phyloP scores from a whole-genome alignment of 2,797 vertebrate genomes.

The Lithobates pipiens region DNA sequence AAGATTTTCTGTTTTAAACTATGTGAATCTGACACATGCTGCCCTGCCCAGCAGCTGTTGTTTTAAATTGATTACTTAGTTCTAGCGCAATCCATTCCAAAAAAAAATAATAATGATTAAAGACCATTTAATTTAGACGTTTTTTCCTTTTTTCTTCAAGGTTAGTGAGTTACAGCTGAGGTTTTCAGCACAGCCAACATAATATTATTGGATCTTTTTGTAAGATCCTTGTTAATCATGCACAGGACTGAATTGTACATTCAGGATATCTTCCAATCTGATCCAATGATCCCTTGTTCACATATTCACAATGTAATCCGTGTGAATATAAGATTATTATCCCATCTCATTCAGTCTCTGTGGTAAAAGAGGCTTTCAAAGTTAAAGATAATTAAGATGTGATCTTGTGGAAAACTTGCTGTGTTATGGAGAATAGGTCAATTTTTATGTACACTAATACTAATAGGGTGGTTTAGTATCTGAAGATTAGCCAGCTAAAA shows the following conservation, averaged over 20 bases:
- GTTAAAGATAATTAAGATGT: too few species aligned
- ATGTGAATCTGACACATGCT: not conserved
- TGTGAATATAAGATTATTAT: too few species aligned
- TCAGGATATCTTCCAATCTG: not conserved
- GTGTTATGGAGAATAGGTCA: too few species aligned
- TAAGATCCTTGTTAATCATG: not conserved
- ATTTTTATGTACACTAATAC: too few species aligned
- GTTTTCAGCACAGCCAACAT: not conserved
- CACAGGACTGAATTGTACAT: not conserved
- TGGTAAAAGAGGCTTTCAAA: too few species aligned
- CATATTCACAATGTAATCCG: not conserved
- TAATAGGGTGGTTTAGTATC: too few species aligned
- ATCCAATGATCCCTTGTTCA: not conserved
- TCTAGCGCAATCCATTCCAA: not conserved
- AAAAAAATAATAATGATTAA: not conserved
- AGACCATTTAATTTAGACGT: not conserved
- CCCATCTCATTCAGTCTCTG: too few species aligned
- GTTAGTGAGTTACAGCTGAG: not conserved
- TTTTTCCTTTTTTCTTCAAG: not conserved
- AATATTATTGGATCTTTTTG: not conserved
- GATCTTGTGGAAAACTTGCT: too few species aligned
- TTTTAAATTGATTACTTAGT: conserved; percentile 1
- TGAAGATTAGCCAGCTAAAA: too few species aligned
- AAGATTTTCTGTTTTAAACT: conserved; percentile 5
- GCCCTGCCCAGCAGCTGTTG: conserved; percentile 37